Evolutionary conservation across 2,797 vertebrate species (phyloP).

Genomic region (Gymnopithys bicolor): DNA sequence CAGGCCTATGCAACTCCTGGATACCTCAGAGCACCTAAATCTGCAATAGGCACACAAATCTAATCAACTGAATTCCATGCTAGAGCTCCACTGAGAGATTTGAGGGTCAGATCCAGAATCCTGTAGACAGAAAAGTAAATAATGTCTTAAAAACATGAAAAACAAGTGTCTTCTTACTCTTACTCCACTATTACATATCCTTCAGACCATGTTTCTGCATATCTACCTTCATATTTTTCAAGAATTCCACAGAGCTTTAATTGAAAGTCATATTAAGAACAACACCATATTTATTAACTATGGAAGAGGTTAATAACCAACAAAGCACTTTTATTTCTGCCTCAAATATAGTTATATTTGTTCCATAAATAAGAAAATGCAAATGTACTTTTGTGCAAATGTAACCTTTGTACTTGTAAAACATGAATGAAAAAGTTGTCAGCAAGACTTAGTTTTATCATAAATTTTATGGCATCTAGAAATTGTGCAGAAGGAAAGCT

Average conservation of each 20-base stretch:
- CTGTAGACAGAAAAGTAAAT: background rate
- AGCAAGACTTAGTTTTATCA: slow-evolving; percentile 56
- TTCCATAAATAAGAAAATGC: slow-evolving; percentile 49
- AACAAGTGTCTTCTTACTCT: background rate
- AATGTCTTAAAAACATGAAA: background rate
- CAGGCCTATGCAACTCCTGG: background rate
- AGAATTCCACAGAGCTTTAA: background rate
- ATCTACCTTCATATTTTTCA: background rate
- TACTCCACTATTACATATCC: background rate
- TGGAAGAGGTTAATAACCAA: background rate
- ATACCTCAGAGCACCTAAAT: background rate
- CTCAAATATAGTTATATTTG: background rate
- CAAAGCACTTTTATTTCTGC: background rate
- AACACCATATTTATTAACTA: background rate
- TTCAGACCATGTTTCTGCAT: background rate
- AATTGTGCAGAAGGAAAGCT: slow-evolving; percentile 39
- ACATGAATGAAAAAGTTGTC: slow-evolving; percentile 56
- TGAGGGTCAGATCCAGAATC: background rate
- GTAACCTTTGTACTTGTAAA: slow-evolving; percentile 67
- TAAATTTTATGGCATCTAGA: slow-evolving; percentile 40
- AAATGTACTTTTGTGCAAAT: slow-evolving; percentile 69
- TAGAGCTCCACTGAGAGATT: background rate
- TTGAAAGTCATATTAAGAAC: background rate
- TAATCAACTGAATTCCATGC: background rate
- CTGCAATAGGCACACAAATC: background rate